These are phyloP conservation scores for Microtus pennsylvanicus DNA, from an alignment of 2,113 vertebrate genomes.

Conservation along the genomic window DNA sequence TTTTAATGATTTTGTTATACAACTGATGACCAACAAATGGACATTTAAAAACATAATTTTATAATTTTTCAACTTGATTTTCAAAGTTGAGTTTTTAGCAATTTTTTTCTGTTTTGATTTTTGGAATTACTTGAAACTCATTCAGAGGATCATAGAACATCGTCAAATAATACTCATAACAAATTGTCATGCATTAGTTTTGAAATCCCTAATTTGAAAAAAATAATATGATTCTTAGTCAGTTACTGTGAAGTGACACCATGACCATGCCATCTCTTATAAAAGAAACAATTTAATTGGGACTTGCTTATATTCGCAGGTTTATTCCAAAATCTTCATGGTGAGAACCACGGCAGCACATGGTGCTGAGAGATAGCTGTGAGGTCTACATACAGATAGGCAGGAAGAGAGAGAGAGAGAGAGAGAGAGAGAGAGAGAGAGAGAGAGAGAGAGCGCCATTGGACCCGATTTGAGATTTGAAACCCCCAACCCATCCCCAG, in stretches of 20 bases:
- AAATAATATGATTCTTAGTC: background rate
- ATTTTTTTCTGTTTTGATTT: background rate
- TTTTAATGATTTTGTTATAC: background rate
- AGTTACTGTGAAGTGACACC: background rate
- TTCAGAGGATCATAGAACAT: background rate
- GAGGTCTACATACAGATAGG: background rate
- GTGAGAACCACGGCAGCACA: background rate
- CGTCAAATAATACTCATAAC: background rate
- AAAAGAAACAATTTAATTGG: background rate
- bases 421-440: background rate
- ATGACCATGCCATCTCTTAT: background rate
- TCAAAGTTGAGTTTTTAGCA: background rate
- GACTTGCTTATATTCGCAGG: background rate
- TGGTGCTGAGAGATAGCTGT: background rate
- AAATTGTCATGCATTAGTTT: background rate
- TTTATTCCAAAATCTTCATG: background rate
- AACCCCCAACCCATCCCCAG: background rate
- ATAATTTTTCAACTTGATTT: constrained; percentile 28
- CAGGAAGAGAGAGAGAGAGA: background rate
- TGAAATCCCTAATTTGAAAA: background rate
- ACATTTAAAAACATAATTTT: background rate
- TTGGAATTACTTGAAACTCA: background rate
- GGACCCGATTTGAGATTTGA: background rate
- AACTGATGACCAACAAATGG: background rate
- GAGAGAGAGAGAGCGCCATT: no score